These are phyloP conservation scores for Daphoenositta chrysoptera DNA, from an alignment of 2,113 vertebrate species.

Conservation along the genomic window DNA sequence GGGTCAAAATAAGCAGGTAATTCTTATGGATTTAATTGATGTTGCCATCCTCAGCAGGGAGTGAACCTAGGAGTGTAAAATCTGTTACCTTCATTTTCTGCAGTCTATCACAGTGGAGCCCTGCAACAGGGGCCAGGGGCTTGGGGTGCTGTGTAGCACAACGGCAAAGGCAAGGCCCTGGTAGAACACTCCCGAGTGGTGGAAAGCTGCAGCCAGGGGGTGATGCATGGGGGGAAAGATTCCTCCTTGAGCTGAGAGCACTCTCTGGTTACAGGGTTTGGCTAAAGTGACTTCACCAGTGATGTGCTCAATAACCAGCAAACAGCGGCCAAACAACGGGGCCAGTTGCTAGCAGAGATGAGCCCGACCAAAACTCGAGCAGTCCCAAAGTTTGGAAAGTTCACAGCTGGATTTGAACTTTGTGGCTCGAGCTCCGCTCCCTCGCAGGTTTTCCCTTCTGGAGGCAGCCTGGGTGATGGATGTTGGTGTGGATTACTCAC, in stretches of 20 bases:
- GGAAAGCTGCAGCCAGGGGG: constrained; percentile 21
- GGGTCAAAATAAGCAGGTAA: neutral
- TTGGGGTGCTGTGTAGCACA: neutral
- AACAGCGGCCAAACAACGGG: constrained; percentile 44
- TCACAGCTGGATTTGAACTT: constrained; percentile 49
- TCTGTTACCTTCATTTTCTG: neutral
- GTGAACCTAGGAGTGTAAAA: neutral
- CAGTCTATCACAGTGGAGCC: neutral
- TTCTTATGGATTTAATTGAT: neutral
- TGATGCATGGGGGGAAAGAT: constrained; percentile 49
- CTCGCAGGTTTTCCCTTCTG: constrained; percentile 49
- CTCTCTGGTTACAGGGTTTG: constrained; percentile 46
- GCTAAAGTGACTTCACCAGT: constrained; percentile 58
- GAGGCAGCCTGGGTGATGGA: constrained; percentile 16
- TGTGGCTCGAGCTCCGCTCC: neutral
- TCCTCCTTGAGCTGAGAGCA: constrained; percentile 14
- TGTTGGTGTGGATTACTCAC: constrained; percentile 60
- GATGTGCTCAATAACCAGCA: constrained; percentile 9
- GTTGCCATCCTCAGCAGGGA: neutral
- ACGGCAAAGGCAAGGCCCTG: neutral
- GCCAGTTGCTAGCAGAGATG: constrained; percentile 60
- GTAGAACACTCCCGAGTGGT: neutral
- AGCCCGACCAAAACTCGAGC: neutral
- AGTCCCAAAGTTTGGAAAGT: constrained; percentile 32
- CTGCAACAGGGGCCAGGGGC: neutral